Conservation (phyloP, 23 tunicate species). For the Styela clava region DNA sequence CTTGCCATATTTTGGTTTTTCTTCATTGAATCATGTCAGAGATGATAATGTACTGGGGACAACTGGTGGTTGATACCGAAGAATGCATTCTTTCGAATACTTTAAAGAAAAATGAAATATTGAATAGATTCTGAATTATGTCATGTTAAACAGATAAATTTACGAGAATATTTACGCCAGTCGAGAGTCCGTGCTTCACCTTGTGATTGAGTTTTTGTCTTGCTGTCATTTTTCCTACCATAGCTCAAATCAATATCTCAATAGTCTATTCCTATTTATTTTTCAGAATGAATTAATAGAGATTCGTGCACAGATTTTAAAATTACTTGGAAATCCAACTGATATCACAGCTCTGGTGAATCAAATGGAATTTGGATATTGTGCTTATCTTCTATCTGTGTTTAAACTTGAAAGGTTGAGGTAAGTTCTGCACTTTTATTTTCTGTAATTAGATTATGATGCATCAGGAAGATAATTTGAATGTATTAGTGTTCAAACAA, state of each 20-base stretch:
- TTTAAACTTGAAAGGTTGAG: slow-evolving; percentile 66
- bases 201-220: too few species aligned
- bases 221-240: too few species aligned
- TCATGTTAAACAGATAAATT: not conserved
- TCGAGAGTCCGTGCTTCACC: too few species aligned
- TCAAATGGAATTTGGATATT: slow-evolving; percentile 80
- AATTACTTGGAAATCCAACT: slow-evolving; percentile 41
- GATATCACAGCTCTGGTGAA: slow-evolving; percentile 49
- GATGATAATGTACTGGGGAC: too few species aligned
- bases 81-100: too few species aligned
- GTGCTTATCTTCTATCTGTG: slow-evolving; percentile 88
- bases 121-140: not conserved
- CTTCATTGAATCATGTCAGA: too few species aligned
- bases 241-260: too few species aligned
- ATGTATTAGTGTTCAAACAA: not conserved
- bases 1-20: not conserved
- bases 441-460: not conserved
- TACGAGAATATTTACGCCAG: too few species aligned
- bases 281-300: slow-evolving; percentile 63
- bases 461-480: not conserved
- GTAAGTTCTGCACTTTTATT: too few species aligned
- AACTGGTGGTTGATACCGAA: too few species aligned
- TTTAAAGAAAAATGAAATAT: too few species aligned
- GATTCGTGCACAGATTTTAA: slow-evolving; percentile 28
- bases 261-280: too few species aligned